phyloP scores from a whole-genome alignment of 92 coral and sea anemone species.

The Zoanthus sansibaricus region DNA sequence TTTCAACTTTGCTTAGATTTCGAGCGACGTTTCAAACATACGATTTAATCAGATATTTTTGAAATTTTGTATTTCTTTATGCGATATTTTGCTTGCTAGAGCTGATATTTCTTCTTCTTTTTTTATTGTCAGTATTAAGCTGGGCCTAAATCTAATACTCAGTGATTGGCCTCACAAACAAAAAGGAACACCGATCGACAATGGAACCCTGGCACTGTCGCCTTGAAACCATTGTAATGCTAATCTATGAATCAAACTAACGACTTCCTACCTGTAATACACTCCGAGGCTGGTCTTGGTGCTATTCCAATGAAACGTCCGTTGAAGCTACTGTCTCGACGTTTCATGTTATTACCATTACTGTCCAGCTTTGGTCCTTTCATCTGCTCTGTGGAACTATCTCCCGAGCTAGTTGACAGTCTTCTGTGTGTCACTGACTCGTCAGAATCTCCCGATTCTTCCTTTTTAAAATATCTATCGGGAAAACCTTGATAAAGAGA shows the following conservation, averaged over 20 bases:
- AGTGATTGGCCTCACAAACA: no score
- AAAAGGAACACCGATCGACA: background rate
- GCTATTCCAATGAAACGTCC: conserved; percentile 67
- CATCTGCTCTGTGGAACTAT: background rate
- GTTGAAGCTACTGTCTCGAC: conserved; percentile 49
- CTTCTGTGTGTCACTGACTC: background rate
- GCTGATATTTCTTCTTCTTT: no score
- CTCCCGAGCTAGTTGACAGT: conserved; percentile 25
- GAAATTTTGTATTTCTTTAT: no score
- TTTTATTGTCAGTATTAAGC: no score
- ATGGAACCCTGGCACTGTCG: background rate
- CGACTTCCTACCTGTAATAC: conserved; percentile 44
- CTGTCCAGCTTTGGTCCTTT: background rate
- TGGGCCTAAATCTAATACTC: no score
- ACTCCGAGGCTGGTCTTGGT: conserved; percentile 54
- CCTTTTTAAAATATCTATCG: background rate
- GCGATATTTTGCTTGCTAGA: no score
- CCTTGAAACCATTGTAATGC: background rate
- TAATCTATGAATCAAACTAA: background rate
- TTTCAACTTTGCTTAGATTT: no score
- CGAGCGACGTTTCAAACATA: no score
- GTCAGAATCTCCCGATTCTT: background rate
- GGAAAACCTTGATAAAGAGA: background rate
- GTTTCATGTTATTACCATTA: background rate
- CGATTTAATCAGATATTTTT: no score